Evolutionary conservation across 2,113 vertebrate genomes (phyloP).

Genomic region (Poecile atricapillus): DNA sequence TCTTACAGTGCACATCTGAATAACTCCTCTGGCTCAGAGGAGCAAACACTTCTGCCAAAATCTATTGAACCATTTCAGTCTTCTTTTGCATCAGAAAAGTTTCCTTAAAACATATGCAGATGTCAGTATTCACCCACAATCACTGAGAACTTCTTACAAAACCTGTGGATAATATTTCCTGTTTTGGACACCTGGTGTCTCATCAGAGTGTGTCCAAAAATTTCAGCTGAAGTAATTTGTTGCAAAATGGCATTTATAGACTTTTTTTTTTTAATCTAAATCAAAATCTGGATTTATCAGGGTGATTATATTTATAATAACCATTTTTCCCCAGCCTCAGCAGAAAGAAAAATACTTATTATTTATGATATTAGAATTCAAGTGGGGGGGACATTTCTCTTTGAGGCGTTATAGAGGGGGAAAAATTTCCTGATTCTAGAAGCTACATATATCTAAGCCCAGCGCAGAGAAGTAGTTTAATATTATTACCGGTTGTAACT

Average conservation of each 20-base stretch:
- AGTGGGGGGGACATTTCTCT: background rate
- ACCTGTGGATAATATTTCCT: background rate
- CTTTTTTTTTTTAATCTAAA: background rate
- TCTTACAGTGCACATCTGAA: background rate
- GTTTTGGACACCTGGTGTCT: background rate
- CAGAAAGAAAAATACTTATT: background rate
- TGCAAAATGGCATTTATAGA: background rate
- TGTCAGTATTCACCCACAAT: background rate
- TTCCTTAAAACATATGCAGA: background rate
- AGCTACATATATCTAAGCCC: background rate
- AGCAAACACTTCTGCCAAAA: background rate
- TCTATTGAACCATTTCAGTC: background rate
- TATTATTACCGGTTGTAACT: background rate
- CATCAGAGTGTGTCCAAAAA: background rate
- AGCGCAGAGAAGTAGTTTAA: background rate
- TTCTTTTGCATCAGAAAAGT: background rate
- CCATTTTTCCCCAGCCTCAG: accelerated
- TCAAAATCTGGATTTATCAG: background rate
- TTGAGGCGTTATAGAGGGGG: background rate
- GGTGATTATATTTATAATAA: background rate
- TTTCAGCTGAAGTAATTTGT: background rate
- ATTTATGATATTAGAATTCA: background rate
- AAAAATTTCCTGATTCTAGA: background rate
- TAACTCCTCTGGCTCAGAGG: background rate
- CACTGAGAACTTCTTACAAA: background rate